Conservation (phyloP, 2,888 invertebrate species). For the Alloscopus bannaensis region DNA sequence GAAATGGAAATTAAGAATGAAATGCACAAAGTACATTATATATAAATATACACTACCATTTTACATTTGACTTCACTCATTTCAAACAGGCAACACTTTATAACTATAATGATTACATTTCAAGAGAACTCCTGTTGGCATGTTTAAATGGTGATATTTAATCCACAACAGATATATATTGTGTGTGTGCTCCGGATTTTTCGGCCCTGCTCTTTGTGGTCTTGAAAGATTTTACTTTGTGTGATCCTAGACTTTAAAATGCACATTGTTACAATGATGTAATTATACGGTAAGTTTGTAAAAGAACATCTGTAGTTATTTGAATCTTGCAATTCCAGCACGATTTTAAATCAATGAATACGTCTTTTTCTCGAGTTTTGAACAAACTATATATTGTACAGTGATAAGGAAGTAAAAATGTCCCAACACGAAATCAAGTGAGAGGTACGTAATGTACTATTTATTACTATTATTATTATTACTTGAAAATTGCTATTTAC, state of each 20-base stretch:
- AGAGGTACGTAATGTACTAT: conserved; percentile 38
- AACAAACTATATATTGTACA: neutral
- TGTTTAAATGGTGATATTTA: too few relatives aligned
- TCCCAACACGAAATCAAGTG: conserved; percentile 27
- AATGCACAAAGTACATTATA: too few relatives aligned
- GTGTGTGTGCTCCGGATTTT: too few relatives aligned
- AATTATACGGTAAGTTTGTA: neutral
- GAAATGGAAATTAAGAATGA: too few relatives aligned
- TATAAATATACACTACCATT: too few relatives aligned
- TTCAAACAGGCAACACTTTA: too few relatives aligned
- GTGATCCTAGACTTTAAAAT: neutral
- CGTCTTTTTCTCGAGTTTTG: conserved; percentile 13
- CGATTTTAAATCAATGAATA: neutral
- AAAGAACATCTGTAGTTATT: neutral
- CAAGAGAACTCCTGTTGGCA: too few relatives aligned
- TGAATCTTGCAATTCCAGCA: neutral
- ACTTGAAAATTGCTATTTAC: conserved; percentile 32
- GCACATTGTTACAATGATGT: neutral
- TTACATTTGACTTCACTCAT: too few relatives aligned
- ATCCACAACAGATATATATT: too few relatives aligned
- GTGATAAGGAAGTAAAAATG: neutral
- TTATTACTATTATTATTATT: conserved; percentile 27
- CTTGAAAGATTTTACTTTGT: too few relatives aligned
- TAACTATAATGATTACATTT: too few relatives aligned
- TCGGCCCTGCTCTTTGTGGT: too few relatives aligned